Base-by-base conservation (phyloP, 2,797 vertebrate species). In the Betta splendens region DNA sequence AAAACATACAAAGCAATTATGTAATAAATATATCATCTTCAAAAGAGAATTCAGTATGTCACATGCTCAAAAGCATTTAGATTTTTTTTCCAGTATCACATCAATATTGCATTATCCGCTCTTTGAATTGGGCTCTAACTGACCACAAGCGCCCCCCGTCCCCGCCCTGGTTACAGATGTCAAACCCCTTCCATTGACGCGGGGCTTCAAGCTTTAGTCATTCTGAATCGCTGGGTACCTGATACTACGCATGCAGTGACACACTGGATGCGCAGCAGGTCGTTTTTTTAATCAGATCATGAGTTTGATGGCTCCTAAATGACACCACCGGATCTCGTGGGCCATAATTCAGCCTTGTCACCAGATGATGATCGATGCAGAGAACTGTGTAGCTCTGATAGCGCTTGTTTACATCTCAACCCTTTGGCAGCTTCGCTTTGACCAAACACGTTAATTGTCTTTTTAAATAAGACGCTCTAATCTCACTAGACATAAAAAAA, bases 71-170 rank as follows among this genome's bases (percentile, higher is more conserved):
- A 72, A 80, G 32, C 35, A 54, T 23, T 69, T 55, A 37, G 29
- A n/a, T n/a, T n/a, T n/a, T n/a, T 3, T 12, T 70, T 69, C 56
- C 47, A 60, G 79, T 51, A 72, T 33, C 56, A 75, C 64, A 77
- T 60, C 37, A 72, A 80, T 79, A 63, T 67, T 61, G 63, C 47
- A 64, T 73, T 67, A 75, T 46, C 40, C 44, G 65, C 48, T 58
- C 55, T 54, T 31, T 8, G 15, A 18, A 37, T 9, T 36, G 16
- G 7, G 33, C 33, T 16, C 16, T 25, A 22, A 61, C 16, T 46
- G 49, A 70, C 37, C 25, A 2, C 48, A 63, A 25, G 45, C 38
- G 64, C 26, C 57, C 9, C 42, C 23, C 15, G 29, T 11, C 8
- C 12, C 29, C 15, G 17, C 21, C 47, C 33, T 50, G 12, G 17